Conservation (phyloP, 2,113 vertebrate species). For the Desmodus rotundus region DNA sequence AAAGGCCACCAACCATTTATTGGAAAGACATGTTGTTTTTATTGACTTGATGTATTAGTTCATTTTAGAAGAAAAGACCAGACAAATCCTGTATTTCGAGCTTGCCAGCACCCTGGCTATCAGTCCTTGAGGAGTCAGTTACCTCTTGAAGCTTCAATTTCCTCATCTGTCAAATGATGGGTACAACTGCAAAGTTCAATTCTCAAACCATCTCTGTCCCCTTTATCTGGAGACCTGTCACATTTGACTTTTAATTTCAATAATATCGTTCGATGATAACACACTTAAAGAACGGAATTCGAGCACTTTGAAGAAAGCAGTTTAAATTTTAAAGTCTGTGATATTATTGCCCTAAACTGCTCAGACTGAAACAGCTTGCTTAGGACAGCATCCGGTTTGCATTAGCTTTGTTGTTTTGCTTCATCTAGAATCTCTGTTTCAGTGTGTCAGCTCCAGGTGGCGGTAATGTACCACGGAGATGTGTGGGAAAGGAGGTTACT, state of each 20-base stretch:
- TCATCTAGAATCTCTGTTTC: neutral
- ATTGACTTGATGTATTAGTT: neutral
- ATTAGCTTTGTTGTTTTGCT: neutral
- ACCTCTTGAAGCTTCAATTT: neutral
- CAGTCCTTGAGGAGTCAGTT: neutral
- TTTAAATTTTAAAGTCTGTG: neutral
- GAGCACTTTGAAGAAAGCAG: neutral
- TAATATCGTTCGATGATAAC: neutral
- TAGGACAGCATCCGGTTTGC: neutral
- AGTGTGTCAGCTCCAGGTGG: conserved; percentile 76
- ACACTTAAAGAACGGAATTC: neutral
- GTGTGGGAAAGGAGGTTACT: too few species aligned
- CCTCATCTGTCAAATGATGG: neutral
- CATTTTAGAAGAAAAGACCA: neutral
- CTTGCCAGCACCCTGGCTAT: neutral
- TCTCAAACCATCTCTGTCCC: neutral
- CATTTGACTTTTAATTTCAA: neutral
- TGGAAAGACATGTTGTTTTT: neutral
- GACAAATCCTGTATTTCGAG: neutral
- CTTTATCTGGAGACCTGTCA: neutral
- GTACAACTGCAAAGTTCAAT: neutral
- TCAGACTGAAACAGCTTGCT: neutral
- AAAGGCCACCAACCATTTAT: neutral
- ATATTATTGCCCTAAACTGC: neutral
- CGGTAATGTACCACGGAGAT: conserved; percentile 62